phyloP scores from a whole-genome alignment of 2,797 vertebrate genomes.

The Micrastur ruficollis region DNA sequence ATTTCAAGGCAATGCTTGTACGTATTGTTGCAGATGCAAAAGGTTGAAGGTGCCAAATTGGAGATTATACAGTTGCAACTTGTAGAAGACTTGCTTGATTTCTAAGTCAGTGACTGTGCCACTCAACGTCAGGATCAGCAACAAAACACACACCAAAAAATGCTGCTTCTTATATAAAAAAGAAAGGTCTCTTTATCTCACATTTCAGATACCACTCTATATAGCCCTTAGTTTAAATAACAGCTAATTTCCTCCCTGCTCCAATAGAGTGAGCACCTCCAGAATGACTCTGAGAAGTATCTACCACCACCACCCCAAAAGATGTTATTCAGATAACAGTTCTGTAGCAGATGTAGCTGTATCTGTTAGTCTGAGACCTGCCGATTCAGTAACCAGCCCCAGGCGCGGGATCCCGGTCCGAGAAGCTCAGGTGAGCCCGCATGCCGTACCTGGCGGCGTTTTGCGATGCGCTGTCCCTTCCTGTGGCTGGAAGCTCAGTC shows the following conservation, averaged over 20 bases:
- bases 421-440: not conserved
- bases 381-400: not conserved
- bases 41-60: not conserved
- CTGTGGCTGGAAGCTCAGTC: not conserved
- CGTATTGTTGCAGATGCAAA: not conserved
- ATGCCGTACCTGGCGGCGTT: not conserved
- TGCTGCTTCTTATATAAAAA: not conserved
- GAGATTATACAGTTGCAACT: not conserved
- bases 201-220: not conserved
- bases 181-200: not conserved
- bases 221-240: not conserved
- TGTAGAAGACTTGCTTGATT: not conserved
- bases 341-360: not conserved
- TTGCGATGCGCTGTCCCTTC: fast-evolving
- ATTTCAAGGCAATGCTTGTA: not conserved
- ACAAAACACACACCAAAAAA: not conserved
- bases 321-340: not conserved
- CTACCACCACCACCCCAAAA: not conserved
- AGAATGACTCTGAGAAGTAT: not conserved
- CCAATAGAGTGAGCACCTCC: not conserved
- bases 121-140: not conserved
- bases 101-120: not conserved
- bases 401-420: fast-evolving
- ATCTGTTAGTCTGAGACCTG: not conserved
- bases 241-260: not conserved